Percentiles rank a stretch among this genome's conserved stretches.
phyloP scores from a whole-genome alignment of 2,888 invertebrate genomes.

The Taphrorychus bicolor region DNA sequence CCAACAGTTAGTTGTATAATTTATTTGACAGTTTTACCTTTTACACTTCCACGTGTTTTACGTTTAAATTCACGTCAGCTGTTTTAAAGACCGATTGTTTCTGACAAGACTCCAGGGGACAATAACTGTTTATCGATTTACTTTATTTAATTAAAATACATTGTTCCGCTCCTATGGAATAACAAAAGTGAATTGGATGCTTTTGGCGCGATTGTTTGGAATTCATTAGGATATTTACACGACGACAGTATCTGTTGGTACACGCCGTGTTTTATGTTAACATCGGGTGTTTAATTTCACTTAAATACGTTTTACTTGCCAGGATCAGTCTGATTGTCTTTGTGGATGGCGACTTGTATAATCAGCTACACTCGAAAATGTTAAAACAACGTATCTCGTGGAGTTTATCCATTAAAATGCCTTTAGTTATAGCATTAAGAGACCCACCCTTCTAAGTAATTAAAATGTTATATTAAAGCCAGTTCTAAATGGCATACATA shows the following conservation, averaged over 20 bases:
- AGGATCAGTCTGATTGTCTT: neutral
- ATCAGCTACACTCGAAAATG: neutral
- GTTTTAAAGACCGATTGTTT: neutral
- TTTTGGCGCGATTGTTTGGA: conserved; percentile 2
- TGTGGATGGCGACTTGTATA: neutral
- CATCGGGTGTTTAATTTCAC: neutral
- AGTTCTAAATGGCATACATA: neutral
- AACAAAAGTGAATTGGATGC: conserved; percentile 5
- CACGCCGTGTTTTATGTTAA: neutral
- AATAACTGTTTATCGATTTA: neutral
- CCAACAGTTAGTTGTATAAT: too few relatives aligned
- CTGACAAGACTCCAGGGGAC: too few relatives aligned
- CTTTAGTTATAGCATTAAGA: neutral
- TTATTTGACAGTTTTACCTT: too few relatives aligned
- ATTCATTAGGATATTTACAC: conserved; percentile 4
- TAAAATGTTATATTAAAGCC: neutral
- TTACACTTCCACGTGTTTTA: too few relatives aligned
- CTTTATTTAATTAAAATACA: conserved; percentile 3
- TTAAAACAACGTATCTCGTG: neutral
- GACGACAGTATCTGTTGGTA: neutral
- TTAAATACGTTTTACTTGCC: neutral
- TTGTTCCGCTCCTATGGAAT: neutral
- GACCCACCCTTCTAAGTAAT: neutral
- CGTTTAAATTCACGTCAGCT: too few relatives aligned
- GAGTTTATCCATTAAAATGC: neutral